Conservation (phyloP, 2,797 vertebrate genomes). For the Acanthornis magna region DNA sequence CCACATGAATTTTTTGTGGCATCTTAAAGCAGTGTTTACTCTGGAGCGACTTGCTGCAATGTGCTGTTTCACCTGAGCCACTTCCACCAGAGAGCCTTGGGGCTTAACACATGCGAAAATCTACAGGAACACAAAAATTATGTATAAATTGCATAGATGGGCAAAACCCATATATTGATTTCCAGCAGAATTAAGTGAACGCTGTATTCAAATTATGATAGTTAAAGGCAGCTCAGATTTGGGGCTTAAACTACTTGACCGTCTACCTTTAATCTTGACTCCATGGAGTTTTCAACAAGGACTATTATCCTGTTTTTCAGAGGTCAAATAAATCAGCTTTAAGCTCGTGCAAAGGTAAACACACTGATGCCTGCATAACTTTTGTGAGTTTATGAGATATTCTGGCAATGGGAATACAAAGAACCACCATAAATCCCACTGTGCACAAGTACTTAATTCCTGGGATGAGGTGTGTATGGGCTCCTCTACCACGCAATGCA, state of each 20-base stretch:
- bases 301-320: conserved; percentile 64
- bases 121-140: neutral
- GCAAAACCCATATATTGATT: neutral
- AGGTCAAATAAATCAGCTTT: conserved; percentile 75
- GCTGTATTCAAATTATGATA: neutral
- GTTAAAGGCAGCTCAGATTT: conserved; percentile 34
- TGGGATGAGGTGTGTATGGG: neutral
- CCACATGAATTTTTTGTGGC: neutral
- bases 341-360: conserved; percentile 73
- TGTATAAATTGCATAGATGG: neutral
- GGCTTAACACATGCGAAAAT: neutral
- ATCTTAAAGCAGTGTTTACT: neutral
- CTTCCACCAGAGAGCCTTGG: neutral
- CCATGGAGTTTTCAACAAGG: conserved; percentile 59
- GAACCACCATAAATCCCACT: conserved; percentile 61
- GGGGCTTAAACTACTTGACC: neutral
- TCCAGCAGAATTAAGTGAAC: neutral
- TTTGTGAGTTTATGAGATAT: conserved; percentile 73
- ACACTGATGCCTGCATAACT: conserved; percentile 54
- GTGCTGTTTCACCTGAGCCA: neutral
- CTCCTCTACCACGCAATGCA: neutral
- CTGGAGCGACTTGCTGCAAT: neutral
- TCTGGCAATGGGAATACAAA: conserved; percentile 53
- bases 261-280: conserved; percentile 47
- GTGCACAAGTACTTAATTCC: neutral